Evolutionary conservation across 2,113 vertebrate genomes (phyloP).

Genomic region (Toxostoma redivivum): DNA sequence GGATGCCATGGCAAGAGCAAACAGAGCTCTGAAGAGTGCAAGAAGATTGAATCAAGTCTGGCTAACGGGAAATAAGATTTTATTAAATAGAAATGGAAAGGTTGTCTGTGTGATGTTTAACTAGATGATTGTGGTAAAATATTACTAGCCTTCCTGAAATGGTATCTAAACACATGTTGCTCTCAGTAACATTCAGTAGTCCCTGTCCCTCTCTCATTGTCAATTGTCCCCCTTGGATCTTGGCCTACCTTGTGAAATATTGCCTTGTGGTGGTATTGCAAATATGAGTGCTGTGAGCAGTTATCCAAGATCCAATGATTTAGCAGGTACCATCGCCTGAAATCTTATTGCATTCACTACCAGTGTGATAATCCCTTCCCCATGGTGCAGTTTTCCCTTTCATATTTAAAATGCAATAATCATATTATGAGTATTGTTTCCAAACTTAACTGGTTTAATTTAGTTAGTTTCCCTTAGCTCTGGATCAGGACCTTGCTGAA

Average conservation of each 20-base stretch:
- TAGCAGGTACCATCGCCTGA: background rate
- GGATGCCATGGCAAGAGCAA: too few species aligned
- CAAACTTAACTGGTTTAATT: background rate
- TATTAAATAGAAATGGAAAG: too few species aligned
- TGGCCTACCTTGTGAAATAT: background rate
- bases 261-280: background rate
- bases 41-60: too few species aligned
- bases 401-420: background rate
- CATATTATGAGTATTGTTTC: background rate
- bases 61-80: too few species aligned
- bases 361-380: background rate
- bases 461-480: background rate
- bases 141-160: too few species aligned
- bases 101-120: too few species aligned
- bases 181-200: too few species aligned
- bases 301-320: background rate
- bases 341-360: background rate
- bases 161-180: too few species aligned
- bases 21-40: too few species aligned
- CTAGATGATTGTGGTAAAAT: too few species aligned
- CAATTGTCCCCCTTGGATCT: background rate
- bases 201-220: too few species aligned
- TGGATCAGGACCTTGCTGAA: background rate
- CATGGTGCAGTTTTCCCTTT: background rate
- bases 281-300: background rate